Evolutionary conservation across 2,113 vertebrate species (phyloP), one percentile per base, ranked within the genome.

Genomic region (Lophius piscatorius): DNA sequence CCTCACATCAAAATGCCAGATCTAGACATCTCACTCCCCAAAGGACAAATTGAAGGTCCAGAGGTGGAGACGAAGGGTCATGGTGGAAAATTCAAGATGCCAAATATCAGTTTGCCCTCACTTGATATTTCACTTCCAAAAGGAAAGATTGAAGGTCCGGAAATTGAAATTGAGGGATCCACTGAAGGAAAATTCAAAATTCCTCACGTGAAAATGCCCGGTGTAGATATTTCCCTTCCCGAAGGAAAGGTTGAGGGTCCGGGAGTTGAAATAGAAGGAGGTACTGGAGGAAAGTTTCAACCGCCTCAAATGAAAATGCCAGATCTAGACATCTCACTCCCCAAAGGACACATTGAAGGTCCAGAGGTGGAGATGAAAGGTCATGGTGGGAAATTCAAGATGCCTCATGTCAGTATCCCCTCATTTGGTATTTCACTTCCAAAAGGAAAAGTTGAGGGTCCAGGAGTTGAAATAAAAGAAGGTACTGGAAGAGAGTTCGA

Each of bases 171-270:
- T 1, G 48, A 82, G 10, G 48, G 9, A 21, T 79, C 70, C 9
- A 28, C 26, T 0, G 45, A 76, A 52, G 64, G 74, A 0, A 52
- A 75, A 10, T 90, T 92, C 48, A 88, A 78, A 50, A 72, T 84
- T 74, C 88, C 89, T 1, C 29, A 31, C 3, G 11, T 92, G 42
- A 88, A 77, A 50, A 72, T 84, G 75, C 88, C 89, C 1, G 70
- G 20, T 22, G 55, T 91, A n/a, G 86, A 85, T 31, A 67, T 91
- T 6, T 52, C 80, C 21, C 26, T 91, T 28, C 70, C 85, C 1
- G 51, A 78, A 70, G 52, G 50, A 55, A 79, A 66, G 49, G 41
- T 89, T 20, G 40, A 80, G 68, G 23, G 44, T 34, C 55, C 18
- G 45, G 52, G 75, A 0, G 11, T 71, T 22, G 60, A 55, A 1